Evolutionary conservation across 2,113 vertebrate species (phyloP).

Genomic region (Centrocercus urophasianus): DNA sequence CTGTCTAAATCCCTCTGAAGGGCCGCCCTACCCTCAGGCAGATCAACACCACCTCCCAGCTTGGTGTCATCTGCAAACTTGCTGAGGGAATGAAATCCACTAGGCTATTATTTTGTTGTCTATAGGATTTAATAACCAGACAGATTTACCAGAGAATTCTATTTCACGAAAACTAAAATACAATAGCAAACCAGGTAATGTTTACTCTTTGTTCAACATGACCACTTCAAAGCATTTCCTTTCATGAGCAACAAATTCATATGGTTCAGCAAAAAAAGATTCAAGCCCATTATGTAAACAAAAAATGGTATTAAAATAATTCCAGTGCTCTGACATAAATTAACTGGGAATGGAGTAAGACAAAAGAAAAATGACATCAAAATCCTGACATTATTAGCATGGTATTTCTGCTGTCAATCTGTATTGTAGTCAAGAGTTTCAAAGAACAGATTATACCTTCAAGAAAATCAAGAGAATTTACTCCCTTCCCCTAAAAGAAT

Average conservation of each 20-base stretch:
- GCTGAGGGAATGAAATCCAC: neutral
- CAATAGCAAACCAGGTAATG: neutral
- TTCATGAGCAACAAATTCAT: slow-evolving; percentile 34
- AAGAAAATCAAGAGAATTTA: neutral
- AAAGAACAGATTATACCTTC: neutral
- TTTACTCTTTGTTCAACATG: neutral
- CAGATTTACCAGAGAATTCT: neutral
- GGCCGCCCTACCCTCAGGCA: too few species aligned
- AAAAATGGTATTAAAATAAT: slow-evolving; percentile 30
- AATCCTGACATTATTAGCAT: neutral
- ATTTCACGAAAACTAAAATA: slow-evolving; percentile 52
- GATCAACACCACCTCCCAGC: too few species aligned
- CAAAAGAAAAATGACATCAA: neutral
- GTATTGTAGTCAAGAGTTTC: neutral
- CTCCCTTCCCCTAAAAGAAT: neutral
- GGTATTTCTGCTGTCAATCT: neutral
- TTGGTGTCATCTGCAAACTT: too few species aligned
- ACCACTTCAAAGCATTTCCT: neutral
- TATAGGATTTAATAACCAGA: slow-evolving; percentile 58
- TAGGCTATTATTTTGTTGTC: slow-evolving; percentile 66
- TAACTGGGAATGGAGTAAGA: slow-evolving; percentile 6
- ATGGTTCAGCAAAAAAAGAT: slow-evolving; percentile 9
- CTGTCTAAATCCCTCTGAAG: too few species aligned
- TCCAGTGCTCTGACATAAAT: slow-evolving; percentile 34
- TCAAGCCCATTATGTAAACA: slow-evolving; percentile 40